Evolutionary conservation across 2,888 invertebrate species (phyloP).

Genomic region (Agrypnus murinus): DNA sequence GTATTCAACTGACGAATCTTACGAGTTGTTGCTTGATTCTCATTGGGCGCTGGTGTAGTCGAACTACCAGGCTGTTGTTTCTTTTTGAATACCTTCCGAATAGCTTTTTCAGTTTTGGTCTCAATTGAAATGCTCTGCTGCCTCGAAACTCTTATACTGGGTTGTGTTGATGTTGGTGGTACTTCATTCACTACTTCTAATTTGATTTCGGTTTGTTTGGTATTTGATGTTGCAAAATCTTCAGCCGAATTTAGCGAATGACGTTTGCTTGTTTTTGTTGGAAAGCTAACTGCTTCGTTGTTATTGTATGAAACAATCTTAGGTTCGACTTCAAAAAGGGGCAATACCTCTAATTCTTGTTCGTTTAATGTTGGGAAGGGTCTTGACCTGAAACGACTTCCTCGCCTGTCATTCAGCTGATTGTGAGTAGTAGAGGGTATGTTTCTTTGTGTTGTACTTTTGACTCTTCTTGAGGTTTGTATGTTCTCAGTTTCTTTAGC

Average conservation of each 20-base stretch:
- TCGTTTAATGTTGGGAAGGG: constrained; percentile 64
- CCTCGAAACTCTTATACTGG: constrained; percentile 39
- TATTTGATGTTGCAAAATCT: constrained; percentile 58
- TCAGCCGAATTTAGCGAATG: constrained; percentile 34
- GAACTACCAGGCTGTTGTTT: no score
- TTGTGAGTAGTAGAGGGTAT: not conserved
- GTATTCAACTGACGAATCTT: not conserved
- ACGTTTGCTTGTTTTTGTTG: constrained; percentile 15
- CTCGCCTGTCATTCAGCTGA: not conserved
- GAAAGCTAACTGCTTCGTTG: constrained; percentile 36
- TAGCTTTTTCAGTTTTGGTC: constrained; percentile 57
- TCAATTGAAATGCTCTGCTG: constrained; percentile 51
- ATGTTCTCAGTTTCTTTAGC: not conserved
- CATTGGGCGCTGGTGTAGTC: not conserved
- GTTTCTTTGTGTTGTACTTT: constrained; percentile 7
- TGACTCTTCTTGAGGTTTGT: no score
- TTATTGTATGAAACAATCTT: constrained; percentile 60
- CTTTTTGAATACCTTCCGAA: constrained; percentile 35
- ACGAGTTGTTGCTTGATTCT: constrained; percentile 6
- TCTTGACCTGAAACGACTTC: constrained; percentile 46
- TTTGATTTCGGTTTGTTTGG: constrained; percentile 62
- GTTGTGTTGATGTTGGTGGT: constrained; percentile 23
- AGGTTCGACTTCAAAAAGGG: constrained; percentile 67
- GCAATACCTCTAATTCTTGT: constrained; percentile 67
- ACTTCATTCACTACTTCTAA: constrained; percentile 27